Evolutionary conservation across 2,113 vertebrate species (phyloP), one percentile per base, ranked within the genome.

Genomic region (Phrynocephalus versicolor): DNA sequence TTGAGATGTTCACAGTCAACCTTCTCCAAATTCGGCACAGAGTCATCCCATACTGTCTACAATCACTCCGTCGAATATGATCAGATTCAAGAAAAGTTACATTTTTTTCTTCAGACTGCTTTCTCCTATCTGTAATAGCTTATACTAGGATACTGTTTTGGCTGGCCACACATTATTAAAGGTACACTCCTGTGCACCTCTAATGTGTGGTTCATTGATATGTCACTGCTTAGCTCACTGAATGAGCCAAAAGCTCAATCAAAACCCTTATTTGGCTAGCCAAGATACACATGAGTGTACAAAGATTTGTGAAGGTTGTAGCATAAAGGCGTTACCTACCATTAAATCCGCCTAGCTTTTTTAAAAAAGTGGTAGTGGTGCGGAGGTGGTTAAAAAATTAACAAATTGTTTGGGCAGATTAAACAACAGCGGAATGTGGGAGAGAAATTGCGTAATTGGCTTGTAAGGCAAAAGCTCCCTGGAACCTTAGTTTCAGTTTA

Each of bases 391-490:
- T 85, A 6, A 85, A 12, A 60, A 71, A 51, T 86, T 82, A 91
- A 87, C 82, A 64, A 75, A 81, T 30, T 64, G 76, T 75, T 25
- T n/a, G 83, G 64, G 72, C 25, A 87, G 69, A 84, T 65, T 92
- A 92, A 92, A 92, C 79, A 89, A 80, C 87, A 89, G 51, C 8
- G 7, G 18, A 58, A 79, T 70, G 4, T n/a, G 39, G 45, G 57
- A 62, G 18, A 73, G 21, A 45, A 14, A 37, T n/a, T 6, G 16
- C 3, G 57, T 7, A 30, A 57, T 64, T 70, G 65, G 4, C 27
- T 78, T 69, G 30, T 72, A 39, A 37, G 25, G 27, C 70, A 73
- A 73, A 21, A 64, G 18, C 13, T 30, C 15, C 2, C 37, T n/a
- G 37, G 55, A 62, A 23, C 12, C 30, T 74, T 27, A 19, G 3